Base-by-base conservation (phyloP, 92 coral and sea anemone genomes). In the Metridium senile region DNA sequence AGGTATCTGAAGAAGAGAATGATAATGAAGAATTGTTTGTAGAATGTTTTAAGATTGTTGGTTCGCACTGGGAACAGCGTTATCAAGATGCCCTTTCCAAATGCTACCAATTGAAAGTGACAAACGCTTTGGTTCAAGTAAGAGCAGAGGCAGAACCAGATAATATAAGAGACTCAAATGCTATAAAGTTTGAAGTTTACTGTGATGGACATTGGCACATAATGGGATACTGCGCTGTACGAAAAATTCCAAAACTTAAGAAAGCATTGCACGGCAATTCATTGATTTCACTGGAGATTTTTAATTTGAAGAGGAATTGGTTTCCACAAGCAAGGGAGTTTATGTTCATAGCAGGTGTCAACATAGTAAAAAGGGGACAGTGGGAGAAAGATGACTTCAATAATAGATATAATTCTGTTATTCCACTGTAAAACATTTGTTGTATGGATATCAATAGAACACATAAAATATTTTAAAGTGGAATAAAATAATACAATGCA, bases 341-440 rank as follows among this genome's bases (percentile, higher is more conserved):
- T 51, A 22, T 74, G 49, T 72, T 29, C 58, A 57, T 56, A 68
- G 87, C 81, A 11, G 74, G 71, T 11, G 45, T 87, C 9, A 33
- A 72, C 35, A 76, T 82, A 51, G 81, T 87, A 28, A 75, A 81
- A 74, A 34, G 49, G 10, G 87, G 87, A 62, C 22, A 26, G 39
- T 82, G 91, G 91, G 87, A 66, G 19, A 82, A 47, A 62, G 87
- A 86, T 72, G 91, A 87, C 32, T 74, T 46, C 3, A 62, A 59
- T 23, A 87, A 87, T 58, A 58, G 68, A 26, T 87, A 87, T 69
- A 82, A 82, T 79, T 74, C 86, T 18, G 21, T 34, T 45, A 45
- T 45, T 45, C 16, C 16, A 16, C 9, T 45, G 16, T 45, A 45
- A 16, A 7, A 7, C 16, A 45, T 45, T n/a, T n/a, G n/a, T n/a